These are phyloP conservation scores for Tragelaphus eurycerus DNA, from an alignment of 2,797 vertebrate species.

Conservation along the genomic window DNA sequence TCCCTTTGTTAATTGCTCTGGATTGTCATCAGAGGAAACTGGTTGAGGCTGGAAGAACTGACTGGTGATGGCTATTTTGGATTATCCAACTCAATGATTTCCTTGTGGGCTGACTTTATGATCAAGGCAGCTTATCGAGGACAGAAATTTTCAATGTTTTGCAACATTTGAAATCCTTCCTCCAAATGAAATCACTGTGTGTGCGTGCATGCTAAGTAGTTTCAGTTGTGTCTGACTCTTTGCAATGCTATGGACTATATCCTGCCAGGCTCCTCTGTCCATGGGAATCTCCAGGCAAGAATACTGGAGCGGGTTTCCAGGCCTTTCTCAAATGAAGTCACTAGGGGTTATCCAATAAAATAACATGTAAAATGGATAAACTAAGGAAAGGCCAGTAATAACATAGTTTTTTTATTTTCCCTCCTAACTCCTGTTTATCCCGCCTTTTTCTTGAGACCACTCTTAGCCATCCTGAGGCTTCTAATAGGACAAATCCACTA, in stretches of 20 bases:
- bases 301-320: background rate
- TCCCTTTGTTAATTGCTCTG: background rate
- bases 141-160: slow-evolving; percentile 11
- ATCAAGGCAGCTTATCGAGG: slow-evolving; percentile 5
- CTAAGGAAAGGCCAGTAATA: background rate
- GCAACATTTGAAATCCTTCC: background rate
- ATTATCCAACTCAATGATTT: background rate
- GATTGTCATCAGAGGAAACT: background rate
- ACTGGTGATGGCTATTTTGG: background rate
- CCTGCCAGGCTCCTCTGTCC: background rate
- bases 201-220: background rate
- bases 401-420: too few species aligned
- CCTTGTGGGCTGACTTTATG: background rate
- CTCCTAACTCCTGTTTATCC: background rate
- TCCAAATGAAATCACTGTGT: background rate
- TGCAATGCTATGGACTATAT: background rate
- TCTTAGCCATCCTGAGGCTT: background rate
- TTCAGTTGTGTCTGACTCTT: background rate
- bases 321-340: background rate
- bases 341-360: background rate
- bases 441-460: background rate
- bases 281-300: background rate
- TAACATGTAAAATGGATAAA: background rate
- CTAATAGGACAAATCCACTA: background rate
- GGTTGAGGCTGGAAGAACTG: background rate